Evolutionary conservation across 2,113 vertebrate species (phyloP).

Genomic region (Dromaius novaehollandiae): DNA sequence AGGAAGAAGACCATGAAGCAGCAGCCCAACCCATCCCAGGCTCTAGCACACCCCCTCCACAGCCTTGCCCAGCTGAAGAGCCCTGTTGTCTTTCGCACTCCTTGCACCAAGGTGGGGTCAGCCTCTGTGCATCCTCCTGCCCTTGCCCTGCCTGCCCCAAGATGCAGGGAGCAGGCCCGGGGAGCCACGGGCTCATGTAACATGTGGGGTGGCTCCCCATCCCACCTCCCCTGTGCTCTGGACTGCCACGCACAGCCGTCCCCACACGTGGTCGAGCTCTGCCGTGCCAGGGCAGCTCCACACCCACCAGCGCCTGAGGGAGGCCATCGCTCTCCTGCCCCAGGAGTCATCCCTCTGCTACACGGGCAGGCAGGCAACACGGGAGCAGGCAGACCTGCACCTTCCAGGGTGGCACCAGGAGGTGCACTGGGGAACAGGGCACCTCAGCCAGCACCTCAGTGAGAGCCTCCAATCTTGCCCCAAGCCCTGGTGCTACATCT

Average conservation of each 20-base stretch:
- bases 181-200: too few species aligned
- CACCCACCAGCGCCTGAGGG: neutral
- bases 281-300: neutral
- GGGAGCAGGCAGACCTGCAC: neutral
- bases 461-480: accelerated
- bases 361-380: accelerated
- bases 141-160: too few species aligned
- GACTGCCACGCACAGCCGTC: accelerated
- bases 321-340: accelerated
- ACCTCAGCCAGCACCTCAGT: accelerated
- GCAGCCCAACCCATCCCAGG: too few species aligned
- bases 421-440: neutral
- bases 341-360: neutral
- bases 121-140: too few species aligned
- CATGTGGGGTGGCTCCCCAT: neutral
- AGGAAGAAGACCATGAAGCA: too few species aligned
- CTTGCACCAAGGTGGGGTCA: too few species aligned
- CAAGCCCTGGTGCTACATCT: neutral
- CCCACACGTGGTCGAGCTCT: neutral
- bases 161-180: too few species aligned
- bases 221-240: neutral
- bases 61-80: too few species aligned
- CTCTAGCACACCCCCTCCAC: too few species aligned
- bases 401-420: too few species aligned
- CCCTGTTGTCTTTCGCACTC: too few species aligned